phyloP scores from a whole-genome alignment of 2,797 vertebrate genomes.

The Xenentodon cancila region DNA sequence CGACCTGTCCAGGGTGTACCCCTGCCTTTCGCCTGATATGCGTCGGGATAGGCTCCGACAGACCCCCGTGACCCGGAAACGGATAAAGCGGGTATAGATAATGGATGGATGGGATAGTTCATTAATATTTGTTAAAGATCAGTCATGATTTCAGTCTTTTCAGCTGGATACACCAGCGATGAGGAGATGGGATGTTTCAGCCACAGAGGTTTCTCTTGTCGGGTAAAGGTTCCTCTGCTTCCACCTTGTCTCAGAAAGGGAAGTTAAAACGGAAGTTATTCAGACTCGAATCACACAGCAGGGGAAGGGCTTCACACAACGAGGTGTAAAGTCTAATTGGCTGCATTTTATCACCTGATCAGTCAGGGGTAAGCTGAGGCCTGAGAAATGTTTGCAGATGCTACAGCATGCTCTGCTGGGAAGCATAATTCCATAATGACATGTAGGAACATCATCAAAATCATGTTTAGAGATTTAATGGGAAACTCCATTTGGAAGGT shows the following conservation, averaged over 20 bases:
- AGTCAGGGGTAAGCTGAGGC: slow-evolving; percentile 60
- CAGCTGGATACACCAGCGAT: no score
- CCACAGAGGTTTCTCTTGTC: slow-evolving; percentile 20
- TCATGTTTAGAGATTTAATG: slow-evolving; percentile 21
- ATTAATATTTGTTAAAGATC: no score
- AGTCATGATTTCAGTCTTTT: no score
- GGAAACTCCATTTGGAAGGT: slow-evolving; percentile 36
- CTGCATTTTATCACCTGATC: slow-evolving; percentile 64
- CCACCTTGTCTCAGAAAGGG: slow-evolving; percentile 42
- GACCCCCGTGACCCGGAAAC: no score
- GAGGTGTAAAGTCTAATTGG: slow-evolving; percentile 66
- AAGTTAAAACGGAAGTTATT: slow-evolving; percentile 59
- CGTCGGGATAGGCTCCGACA: no score
- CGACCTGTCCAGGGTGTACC: no score
- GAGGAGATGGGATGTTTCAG: background rate
- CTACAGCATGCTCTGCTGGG: slow-evolving; percentile 53
- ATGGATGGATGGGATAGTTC: no score
- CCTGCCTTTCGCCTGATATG: no score
- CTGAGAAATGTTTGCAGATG: slow-evolving; percentile 68
- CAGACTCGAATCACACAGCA: slow-evolving; percentile 64
- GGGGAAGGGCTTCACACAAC: slow-evolving; percentile 62
- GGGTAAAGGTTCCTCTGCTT: slow-evolving; percentile 29
- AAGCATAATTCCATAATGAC: slow-evolving; percentile 49
- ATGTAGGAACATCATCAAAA: slow-evolving; percentile 33
- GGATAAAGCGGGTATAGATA: no score